These are phyloP conservation scores for Otus sunia DNA, from an alignment of 2,113 vertebrate genomes.

Conservation along the genomic window DNA sequence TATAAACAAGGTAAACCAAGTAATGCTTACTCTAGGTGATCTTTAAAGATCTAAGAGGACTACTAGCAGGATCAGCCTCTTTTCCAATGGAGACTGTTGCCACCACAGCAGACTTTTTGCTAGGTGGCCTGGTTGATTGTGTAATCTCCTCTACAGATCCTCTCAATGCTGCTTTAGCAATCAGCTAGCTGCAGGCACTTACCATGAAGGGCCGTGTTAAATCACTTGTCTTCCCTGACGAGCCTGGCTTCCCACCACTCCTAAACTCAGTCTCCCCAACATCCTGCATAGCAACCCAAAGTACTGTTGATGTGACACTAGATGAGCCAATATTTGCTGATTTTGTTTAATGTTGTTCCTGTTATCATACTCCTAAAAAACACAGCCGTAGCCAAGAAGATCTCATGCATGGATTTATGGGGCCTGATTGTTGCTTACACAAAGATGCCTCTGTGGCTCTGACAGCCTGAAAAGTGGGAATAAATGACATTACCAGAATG, in stretches of 20 bases:
- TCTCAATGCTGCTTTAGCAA: constrained; percentile 17
- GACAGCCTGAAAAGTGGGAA: background rate
- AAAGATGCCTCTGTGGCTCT: background rate
- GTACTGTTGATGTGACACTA: background rate
- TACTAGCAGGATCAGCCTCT: background rate
- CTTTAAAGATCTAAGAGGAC: background rate
- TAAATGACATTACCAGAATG: background rate
- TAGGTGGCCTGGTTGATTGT: background rate
- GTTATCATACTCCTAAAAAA: background rate
- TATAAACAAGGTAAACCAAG: background rate
- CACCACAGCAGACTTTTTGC: background rate
- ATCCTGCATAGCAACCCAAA: background rate
- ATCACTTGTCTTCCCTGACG: constrained; percentile 6
- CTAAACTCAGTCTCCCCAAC: background rate
- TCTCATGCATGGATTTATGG: background rate
- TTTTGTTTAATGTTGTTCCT: background rate
- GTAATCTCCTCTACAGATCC: background rate
- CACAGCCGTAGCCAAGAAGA: background rate
- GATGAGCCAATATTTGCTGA: background rate
- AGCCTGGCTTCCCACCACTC: background rate
- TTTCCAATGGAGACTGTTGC: background rate
- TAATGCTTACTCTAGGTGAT: background rate
- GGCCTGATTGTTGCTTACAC: background rate
- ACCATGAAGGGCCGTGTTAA: background rate
- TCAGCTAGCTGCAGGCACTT: constrained; percentile 22